Base-by-base conservation (phyloP, 2,797 vertebrate genomes). In the Trachurus trachurus region DNA sequence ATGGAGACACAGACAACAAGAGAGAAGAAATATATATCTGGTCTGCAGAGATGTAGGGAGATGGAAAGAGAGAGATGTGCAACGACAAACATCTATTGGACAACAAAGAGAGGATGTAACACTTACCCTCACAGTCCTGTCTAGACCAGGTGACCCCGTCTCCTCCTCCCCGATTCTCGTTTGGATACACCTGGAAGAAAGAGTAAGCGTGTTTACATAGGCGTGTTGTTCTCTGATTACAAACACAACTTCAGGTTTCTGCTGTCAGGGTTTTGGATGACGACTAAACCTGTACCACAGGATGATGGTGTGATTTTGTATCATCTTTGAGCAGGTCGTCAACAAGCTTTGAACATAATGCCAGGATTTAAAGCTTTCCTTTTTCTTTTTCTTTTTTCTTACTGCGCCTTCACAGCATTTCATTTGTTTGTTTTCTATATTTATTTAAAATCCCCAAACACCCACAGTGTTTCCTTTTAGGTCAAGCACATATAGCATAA, bases 121-220 rank as follows among this genome's bases (percentile, higher is more conserved):
- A 75, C 80, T 85, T 56, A 80, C 74, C 60, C 73, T 40, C 71
- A 83, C 68, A 74, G 73, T 78, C 64, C 44, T 71, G 77, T 87
- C 78, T 84, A 83, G 81, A 87, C 81, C 61, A 61, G 62, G 37
- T 67, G 70, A 82, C 54, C 31, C 31, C 45, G 44, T 67, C 29
- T n/a, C 26, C 26, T 26, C 57, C 72, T 69, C 50, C 37, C 75
- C 71, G 75, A 82, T 40, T 64, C 75, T 79, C 49, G 22, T 40
- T 57, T 29, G 65, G 58, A 52, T 74, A 66, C 78, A 85, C 76
- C 77, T 92, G 76, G 75, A 74, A 76, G 70, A 82, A 76, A 83
- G 40, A 86, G 42, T 62, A 49, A 66, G 52, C 59, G 11, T 47
- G 62, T 82, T 86, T 64, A 76, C 56, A 76, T 70, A 47, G 39